Conservation (phyloP, 2,888 invertebrate genomes). For the Drosophila nr. fundita region DNA sequence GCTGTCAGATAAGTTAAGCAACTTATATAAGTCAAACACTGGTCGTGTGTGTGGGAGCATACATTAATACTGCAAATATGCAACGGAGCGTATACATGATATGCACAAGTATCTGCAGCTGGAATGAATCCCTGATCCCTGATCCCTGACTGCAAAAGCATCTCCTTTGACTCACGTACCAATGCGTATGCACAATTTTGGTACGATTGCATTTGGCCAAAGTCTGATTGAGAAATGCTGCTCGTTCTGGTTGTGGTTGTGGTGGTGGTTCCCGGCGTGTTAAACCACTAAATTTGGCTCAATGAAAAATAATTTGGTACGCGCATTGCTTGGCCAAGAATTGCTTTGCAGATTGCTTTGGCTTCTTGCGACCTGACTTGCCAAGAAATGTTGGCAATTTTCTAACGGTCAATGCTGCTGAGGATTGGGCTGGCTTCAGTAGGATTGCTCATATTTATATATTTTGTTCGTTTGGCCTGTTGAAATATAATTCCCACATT, state of each 20-base stretch:
- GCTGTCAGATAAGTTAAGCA: constrained; percentile 56
- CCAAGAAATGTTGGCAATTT: constrained; percentile 48
- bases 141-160: background rate
- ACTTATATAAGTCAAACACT: constrained; percentile 70
- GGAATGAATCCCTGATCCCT: constrained; percentile 10
- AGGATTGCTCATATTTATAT: constrained; percentile 45
- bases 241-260: background rate
- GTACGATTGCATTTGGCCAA: constrained; percentile 21
- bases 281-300: constrained; percentile 54
- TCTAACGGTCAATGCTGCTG: constrained; percentile 4
- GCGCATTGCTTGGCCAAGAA: constrained; percentile 33
- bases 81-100: constrained; percentile 16
- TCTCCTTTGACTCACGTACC: constrained; percentile 21
- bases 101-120: constrained; percentile 15
- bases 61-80: constrained; percentile 58
- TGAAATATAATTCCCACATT: constrained; percentile 67
- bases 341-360: constrained; percentile 20
- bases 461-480: constrained; percentile 20
- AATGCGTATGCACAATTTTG: constrained; percentile 45
- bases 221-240: constrained; percentile 30
- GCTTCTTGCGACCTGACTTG: constrained; percentile 45
- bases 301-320: constrained; percentile 72
- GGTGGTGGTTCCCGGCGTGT: constrained; percentile 26
- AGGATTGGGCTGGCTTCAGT: background rate
- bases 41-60: constrained; percentile 35